These are phyloP conservation scores for Chiropotes sagulatus DNA, from an alignment of 2,797 vertebrate species.

Conservation along the genomic window DNA sequence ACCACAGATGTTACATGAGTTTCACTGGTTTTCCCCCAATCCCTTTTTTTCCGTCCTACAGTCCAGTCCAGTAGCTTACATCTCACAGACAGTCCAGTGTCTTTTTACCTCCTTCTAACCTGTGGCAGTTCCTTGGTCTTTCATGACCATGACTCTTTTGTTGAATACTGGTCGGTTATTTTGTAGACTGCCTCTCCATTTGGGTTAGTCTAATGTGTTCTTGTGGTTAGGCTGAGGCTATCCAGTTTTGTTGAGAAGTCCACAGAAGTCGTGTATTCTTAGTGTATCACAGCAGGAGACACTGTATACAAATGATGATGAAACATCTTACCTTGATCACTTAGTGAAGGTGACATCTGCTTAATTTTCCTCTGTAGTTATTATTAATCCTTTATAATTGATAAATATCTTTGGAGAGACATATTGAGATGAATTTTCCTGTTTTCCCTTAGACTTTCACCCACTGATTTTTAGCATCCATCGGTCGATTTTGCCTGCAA, in stretches of 20 bases:
- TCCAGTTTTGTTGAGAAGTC: neutral
- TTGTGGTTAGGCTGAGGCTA: neutral
- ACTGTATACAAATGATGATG: neutral
- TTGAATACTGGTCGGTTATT: neutral
- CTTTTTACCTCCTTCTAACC: neutral
- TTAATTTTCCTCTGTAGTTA: neutral
- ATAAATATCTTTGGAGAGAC: neutral
- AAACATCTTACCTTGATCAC: neutral
- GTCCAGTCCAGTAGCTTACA: neutral
- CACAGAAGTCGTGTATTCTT: neutral
- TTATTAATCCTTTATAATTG: neutral
- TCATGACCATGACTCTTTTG: neutral
- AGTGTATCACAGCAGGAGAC: neutral
- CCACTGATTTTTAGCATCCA: neutral
- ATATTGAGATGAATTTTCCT: neutral
- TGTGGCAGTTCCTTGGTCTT: neutral
- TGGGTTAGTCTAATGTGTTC: neutral
- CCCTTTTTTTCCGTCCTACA: neutral
- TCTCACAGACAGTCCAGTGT: neutral
- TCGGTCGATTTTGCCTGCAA: neutral
- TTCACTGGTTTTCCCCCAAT: neutral
- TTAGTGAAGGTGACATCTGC: neutral
- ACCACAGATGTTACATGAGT: fast-evolving
- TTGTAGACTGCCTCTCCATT: neutral
- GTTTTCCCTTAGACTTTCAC: neutral